phyloP scores from a whole-genome alignment of 1,140 invertebrate genomes.

The Bombus fervidus region DNA sequence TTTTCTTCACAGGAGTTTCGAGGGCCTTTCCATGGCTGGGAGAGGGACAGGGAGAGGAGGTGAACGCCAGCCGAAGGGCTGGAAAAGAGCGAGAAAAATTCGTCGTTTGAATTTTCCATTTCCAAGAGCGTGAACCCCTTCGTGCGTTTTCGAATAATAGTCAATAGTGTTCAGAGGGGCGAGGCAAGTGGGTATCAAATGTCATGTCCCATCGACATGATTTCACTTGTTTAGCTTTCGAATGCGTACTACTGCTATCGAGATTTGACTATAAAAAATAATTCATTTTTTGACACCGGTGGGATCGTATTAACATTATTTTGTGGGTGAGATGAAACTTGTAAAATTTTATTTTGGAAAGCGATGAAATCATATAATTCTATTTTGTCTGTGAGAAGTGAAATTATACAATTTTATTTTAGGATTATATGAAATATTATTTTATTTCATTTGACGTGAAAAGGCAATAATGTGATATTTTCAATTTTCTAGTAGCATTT shows the following conservation, averaged over 20 bases:
- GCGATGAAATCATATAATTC: not conserved
- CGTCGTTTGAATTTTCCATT: constrained; percentile 31
- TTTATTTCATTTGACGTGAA: not conserved
- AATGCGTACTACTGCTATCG: no score
- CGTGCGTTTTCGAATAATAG: not conserved
- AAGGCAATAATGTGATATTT: not conserved
- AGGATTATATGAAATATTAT: not conserved
- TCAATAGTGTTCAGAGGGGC: not conserved
- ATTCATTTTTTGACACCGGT: not conserved
- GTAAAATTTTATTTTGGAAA: not conserved
- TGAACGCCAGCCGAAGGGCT: constrained; percentile 13
- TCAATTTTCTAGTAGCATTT: not conserved
- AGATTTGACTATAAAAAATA: not conserved
- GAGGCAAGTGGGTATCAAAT: constrained; percentile 33
- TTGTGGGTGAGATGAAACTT: not conserved
- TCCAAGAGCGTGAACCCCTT: constrained; percentile 13
- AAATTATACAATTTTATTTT: not conserved
- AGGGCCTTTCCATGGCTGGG: constrained; percentile 29
- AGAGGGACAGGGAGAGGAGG: not conserved
- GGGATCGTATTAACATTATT: not conserved
- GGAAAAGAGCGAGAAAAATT: constrained; percentile 37
- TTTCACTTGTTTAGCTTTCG: not conserved
- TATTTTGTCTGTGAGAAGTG: not conserved
- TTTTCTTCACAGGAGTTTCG: constrained; percentile 57
- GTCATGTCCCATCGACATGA: not conserved